phyloP scores from a whole-genome alignment of 1,140 invertebrate species.

The Cotesia glomerata region DNA sequence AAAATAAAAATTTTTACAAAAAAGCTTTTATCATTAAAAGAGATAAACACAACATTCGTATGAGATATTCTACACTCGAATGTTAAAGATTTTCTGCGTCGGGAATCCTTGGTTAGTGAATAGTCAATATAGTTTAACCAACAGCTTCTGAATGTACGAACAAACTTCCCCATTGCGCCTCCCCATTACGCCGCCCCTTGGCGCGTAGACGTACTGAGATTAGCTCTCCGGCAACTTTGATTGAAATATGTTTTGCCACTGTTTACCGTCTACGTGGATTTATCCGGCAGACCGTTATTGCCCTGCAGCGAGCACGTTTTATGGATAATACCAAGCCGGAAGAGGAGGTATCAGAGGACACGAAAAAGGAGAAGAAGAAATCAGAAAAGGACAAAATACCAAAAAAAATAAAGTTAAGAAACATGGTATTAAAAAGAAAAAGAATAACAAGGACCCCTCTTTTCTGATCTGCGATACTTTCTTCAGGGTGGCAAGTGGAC shows the following conservation, averaged over 20 bases:
- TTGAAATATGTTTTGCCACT: conserved; percentile 54
- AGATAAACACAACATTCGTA: conserved; percentile 8
- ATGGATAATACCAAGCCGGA: conserved; percentile 32
- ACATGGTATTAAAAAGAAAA: not conserved
- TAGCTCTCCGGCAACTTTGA: conserved; percentile 51
- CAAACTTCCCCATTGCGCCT: conserved; percentile 13
- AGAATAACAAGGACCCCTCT: not conserved
- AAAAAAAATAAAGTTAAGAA: not conserved
- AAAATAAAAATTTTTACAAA: not conserved
- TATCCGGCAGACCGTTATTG: conserved; percentile 41
- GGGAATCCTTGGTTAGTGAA: conserved; percentile 7
- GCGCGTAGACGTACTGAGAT: conserved; percentile 39
- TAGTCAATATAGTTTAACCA: not conserved
- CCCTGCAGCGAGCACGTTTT: conserved; percentile 31
- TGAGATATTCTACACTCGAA: not conserved
- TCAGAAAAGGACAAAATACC: no score
- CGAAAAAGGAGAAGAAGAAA: not conserved
- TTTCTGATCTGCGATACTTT: not conserved
- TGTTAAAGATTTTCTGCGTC: not conserved
- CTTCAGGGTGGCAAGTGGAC: not conserved
- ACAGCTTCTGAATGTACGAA: conserved; percentile 15
- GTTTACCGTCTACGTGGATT: conserved; percentile 47
- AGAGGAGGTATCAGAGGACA: conserved; percentile 5
- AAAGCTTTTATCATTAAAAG: not conserved
- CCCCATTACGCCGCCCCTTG: not conserved